Conservation (phyloP, 2,888 invertebrate genomes). For the Aphelenchoides bicaudatus region DNA sequence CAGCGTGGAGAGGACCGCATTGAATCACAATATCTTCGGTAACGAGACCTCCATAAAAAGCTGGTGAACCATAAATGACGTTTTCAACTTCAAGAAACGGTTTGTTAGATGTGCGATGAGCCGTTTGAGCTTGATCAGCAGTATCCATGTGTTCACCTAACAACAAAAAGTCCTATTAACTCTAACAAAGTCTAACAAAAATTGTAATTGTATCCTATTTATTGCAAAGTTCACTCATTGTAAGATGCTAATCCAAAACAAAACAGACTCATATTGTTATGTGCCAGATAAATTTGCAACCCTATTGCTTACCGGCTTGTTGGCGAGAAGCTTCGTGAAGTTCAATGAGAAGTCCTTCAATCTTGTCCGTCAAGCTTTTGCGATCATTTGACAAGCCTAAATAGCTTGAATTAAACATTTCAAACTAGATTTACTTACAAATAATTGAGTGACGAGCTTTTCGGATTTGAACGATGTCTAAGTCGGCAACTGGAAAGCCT, state of each 20-base stretch:
- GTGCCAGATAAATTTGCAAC: no score
- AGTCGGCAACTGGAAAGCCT: constrained; percentile 80
- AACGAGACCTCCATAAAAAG: constrained; percentile 30
- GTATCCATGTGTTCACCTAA: not conserved
- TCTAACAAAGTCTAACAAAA: no score
- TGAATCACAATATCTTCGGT: constrained; percentile 50
- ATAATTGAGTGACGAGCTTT: constrained; percentile 82
- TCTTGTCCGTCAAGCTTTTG: constrained; percentile 76
- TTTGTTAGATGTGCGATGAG: constrained; percentile 44
- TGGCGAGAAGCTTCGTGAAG: not conserved
- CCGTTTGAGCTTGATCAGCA: constrained; percentile 22
- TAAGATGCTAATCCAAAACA: no score
- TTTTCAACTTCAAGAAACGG: constrained; percentile 37
- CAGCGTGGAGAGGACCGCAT: constrained; percentile 50
- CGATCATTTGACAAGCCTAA: constrained; percentile 83
- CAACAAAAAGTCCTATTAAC: no score
- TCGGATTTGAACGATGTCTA: constrained; percentile 86
- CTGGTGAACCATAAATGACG: constrained; percentile 25
- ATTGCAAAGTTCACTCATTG: no score
- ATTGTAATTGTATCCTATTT: no score
- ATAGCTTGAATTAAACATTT: constrained; percentile 19
- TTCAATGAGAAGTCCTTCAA: constrained; percentile 67
- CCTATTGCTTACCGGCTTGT: not conserved
- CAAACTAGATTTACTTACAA: constrained; percentile 67
- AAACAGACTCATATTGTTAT: no score